phyloP scores from a whole-genome alignment of 2,113 vertebrate species.

The Phaethornis superciliosus region DNA sequence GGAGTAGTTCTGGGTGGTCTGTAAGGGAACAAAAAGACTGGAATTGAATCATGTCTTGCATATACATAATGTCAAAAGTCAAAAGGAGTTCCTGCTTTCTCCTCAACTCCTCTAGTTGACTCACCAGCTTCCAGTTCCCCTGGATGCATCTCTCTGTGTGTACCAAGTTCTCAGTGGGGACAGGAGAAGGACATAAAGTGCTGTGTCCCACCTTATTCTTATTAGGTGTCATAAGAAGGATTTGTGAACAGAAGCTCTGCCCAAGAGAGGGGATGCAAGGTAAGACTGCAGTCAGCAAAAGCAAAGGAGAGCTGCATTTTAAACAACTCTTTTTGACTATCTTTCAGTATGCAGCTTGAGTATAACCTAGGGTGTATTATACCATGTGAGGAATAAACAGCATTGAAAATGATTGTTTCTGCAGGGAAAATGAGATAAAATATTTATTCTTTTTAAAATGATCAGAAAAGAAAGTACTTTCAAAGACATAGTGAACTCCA shows the following conservation, averaged over 20 bases:
- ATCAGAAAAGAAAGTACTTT: background rate
- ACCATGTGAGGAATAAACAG: background rate
- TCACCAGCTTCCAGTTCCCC: background rate
- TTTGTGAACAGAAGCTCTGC: background rate
- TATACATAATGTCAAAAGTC: background rate
- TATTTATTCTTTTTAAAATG: background rate
- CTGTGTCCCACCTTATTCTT: background rate
- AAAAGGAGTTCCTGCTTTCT: background rate
- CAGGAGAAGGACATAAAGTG: background rate
- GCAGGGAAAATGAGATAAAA: background rate
- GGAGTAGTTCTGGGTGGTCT: background rate
- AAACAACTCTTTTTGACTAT: background rate
- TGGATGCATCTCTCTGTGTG: background rate
- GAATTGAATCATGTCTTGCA: background rate
- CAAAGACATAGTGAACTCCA: background rate
- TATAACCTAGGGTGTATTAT: background rate
- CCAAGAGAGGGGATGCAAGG: accelerated
- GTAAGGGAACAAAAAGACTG: accelerated
- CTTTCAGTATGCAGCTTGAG: background rate
- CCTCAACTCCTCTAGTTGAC: background rate
- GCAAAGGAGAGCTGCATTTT: background rate
- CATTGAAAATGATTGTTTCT: background rate
- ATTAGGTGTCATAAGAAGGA: background rate
- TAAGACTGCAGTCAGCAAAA: background rate
- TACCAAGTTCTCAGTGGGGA: background rate